phyloP scores from a whole-genome alignment of 2,888 invertebrate species.

The Drosophila pegasa region DNA sequence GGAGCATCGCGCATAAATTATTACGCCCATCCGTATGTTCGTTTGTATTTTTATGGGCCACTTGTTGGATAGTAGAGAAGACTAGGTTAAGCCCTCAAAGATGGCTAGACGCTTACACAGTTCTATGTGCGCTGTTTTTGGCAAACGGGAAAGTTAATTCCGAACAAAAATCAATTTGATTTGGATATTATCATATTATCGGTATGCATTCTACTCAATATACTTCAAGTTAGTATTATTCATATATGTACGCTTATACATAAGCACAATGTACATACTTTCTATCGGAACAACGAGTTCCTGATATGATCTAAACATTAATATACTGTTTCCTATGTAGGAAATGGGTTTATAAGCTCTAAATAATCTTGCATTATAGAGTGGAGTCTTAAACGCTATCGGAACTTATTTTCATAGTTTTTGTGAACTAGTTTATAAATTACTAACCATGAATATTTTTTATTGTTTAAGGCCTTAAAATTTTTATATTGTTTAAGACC shows the following conservation, averaged over 20 bases:
- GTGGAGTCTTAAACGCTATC: no score
- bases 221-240: background rate
- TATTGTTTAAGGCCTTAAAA: background rate
- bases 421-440: background rate
- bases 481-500: no score
- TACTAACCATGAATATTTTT: background rate
- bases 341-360: no score
- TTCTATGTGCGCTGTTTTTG: slow-evolving; percentile 25
- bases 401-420: no score
- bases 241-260: background rate
- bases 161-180: slow-evolving; percentile 17
- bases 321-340: no score
- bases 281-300: no score
- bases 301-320: background rate
- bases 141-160: slow-evolving; percentile 34
- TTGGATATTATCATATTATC: background rate
- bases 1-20: slow-evolving; percentile 64
- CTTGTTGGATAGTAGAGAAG: slow-evolving; percentile 56
- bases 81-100: slow-evolving; percentile 61
- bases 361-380: no score
- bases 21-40: slow-evolving; percentile 60
- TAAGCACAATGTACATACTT: background rate
- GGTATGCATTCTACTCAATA: background rate
- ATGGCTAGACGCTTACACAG: slow-evolving; percentile 55
- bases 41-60: slow-evolving; percentile 66